Conservation (phyloP, 2,113 vertebrate species). For the Psephotus haematonotus region DNA sequence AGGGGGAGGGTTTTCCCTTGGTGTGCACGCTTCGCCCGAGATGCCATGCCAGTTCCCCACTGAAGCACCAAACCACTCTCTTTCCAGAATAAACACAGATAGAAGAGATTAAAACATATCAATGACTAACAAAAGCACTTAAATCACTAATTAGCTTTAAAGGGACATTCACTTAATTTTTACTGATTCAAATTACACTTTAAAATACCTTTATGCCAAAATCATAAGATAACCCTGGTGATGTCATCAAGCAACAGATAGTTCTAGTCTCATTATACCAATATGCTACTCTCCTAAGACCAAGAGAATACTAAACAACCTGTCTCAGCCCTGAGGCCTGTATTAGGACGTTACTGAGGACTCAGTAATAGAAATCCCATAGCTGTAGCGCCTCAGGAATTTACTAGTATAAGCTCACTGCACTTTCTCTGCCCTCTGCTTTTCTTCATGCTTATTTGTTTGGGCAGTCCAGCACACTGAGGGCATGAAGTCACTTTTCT, state of each 20-base stretch:
- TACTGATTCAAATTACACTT: background rate
- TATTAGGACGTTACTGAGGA: background rate
- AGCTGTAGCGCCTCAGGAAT: background rate
- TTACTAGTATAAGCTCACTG: background rate
- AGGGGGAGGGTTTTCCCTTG: constrained; percentile 75
- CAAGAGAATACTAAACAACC: background rate
- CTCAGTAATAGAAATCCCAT: background rate
- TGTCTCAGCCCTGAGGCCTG: background rate
- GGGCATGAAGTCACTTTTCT: background rate
- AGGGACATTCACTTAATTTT: background rate
- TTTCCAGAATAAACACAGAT: constrained; percentile 37
- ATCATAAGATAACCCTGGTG: background rate
- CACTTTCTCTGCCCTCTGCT: background rate
- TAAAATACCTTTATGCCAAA: background rate
- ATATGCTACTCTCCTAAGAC: background rate
- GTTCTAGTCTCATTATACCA: background rate
- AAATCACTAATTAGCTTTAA: background rate
- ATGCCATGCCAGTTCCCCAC: constrained; percentile 90
- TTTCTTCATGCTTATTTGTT: background rate
- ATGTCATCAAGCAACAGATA: background rate
- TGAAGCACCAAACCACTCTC: constrained; percentile 84
- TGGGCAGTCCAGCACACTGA: background rate
- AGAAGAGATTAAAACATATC: background rate
- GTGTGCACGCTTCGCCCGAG: constrained; percentile 76
- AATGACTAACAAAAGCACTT: background rate